Conservation (phyloP, 2,113 vertebrate species). For the Menidia beryllina region DNA sequence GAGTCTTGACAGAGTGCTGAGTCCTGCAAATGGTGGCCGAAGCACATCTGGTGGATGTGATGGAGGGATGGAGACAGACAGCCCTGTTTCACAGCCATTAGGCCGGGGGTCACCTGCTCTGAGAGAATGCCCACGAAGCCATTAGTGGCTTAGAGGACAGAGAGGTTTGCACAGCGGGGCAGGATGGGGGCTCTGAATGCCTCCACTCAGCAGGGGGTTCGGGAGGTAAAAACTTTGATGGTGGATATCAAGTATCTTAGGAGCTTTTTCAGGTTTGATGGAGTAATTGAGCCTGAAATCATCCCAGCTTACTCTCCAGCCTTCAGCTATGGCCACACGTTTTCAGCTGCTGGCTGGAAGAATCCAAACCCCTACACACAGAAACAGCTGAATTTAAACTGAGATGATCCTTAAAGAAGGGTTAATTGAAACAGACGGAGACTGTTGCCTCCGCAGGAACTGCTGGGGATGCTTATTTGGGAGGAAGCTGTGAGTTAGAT, state of each 20-base stretch:
- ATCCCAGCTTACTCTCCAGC: neutral
- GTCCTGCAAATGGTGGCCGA: neutral
- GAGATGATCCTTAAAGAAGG: neutral
- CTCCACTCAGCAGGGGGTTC: too few species aligned
- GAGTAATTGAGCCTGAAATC: neutral
- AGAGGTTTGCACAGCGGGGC: conserved; percentile 6
- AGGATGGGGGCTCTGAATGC: too few species aligned
- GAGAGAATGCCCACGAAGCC: neutral
- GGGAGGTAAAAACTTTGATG: too few species aligned
- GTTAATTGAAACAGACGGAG: neutral
- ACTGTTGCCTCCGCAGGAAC: too few species aligned
- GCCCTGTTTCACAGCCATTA: conserved; percentile 41
- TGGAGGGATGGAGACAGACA: conserved; percentile 15
- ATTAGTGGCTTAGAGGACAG: neutral
- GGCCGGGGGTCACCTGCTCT: conserved; percentile 1
- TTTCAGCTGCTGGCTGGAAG: neutral
- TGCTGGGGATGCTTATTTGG: neutral
- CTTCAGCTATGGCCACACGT: neutral
- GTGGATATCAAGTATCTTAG: neutral
- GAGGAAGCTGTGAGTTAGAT: neutral
- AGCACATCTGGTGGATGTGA: neutral
- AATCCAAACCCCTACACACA: too few species aligned
- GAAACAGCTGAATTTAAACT: too few species aligned
- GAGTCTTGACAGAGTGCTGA: neutral
- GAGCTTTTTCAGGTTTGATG: neutral